A percentile compares a stretch with the other conserved stretches of the same genome.
Conservation (phyloP, 2,113 vertebrate genomes). For the Melanerpes formicivorus region DNA sequence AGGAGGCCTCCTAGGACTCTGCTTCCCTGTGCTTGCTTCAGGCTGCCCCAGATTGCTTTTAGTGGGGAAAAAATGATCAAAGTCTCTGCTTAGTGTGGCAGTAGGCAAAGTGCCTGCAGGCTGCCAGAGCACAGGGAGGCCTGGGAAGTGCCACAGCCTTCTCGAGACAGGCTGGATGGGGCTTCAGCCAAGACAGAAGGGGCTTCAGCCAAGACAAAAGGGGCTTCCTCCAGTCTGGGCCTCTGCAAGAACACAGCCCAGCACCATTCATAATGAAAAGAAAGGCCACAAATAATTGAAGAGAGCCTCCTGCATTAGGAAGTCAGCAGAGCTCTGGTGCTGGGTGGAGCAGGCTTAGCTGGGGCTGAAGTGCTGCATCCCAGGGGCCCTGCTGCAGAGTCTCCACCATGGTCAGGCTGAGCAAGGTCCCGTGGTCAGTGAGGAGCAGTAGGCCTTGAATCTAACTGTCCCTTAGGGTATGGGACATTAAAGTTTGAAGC, state of each 20-base stretch:
- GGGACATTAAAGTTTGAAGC: neutral
- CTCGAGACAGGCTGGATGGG: too few species aligned
- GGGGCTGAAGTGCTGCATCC: neutral
- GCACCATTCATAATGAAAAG: neutral
- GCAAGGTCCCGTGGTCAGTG: fast-evolving
- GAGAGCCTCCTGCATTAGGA: neutral
- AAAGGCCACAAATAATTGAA: neutral
- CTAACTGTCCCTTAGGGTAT: neutral
- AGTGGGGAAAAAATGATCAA: neutral
- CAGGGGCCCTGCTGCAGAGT: neutral
- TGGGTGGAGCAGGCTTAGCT: neutral
- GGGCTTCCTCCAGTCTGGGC: neutral
- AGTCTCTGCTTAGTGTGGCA: neutral
- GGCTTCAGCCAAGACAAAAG: neutral
- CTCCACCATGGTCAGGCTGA: neutral
- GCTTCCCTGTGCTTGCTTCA: neutral
- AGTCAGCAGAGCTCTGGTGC: neutral
- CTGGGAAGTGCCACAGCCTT: neutral
- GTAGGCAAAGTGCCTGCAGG: neutral
- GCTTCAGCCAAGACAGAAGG: neutral
- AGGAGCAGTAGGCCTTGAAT: neutral
- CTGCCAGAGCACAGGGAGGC: neutral
- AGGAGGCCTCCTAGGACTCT: neutral
- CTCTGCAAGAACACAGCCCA: neutral
- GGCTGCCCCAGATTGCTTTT: neutral